Evolutionary conservation across 2,888 invertebrate genomes (phyloP), one percentile per base, ranked within the genome.

Genomic region (Endotricha flammealis): DNA sequence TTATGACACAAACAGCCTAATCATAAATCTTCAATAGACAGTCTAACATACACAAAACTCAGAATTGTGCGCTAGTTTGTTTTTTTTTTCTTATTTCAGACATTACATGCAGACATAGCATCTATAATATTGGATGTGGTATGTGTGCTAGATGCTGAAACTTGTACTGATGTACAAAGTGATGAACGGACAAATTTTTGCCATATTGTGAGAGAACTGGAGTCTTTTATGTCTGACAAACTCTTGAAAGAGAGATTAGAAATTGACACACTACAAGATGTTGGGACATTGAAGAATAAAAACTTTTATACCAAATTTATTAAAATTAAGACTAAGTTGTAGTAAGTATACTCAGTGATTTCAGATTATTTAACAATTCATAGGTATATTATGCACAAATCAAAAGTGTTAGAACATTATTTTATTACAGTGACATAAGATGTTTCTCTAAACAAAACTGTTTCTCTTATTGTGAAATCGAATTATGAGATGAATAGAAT

Each of bases 301-400:
- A 93, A 92, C 53, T 96, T 96, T 81, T 95, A 95, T 74, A 95
- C 95, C 29, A 97, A 96, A 75, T 98, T 97, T 77, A 98, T 99
- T 59, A 97, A 97, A 90, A 94, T 97, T 40, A 99, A 98, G 88
- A 99, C 99, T 31, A 97, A 97, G 82, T 87, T 99, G 64, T 99
- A 97, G 97, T 98, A 90, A 92, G 97, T 94, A 80, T 52, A 20
- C n/a, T n/a, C n/a, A n/a, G n/a, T n/a, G n/a, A n/a, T n/a, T n/a
- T n/a, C n/a, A n/a, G n/a, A n/a, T n/a, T n/a, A n/a, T n/a, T n/a
- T n/a, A n/a, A n/a, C n/a, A n/a, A n/a, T n/a, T n/a, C n/a, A n/a
- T n/a, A n/a, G n/a, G n/a, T n/a, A n/a, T n/a, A n/a, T n/a, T n/a
- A n/a, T n/a, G n/a, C n/a, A n/a, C n/a, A n/a, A n/a, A n/a, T n/a